These are phyloP conservation scores for Hemichromis elongatus DNA, from an alignment of 2,113 vertebrate genomes.

Conservation along the genomic window DNA sequence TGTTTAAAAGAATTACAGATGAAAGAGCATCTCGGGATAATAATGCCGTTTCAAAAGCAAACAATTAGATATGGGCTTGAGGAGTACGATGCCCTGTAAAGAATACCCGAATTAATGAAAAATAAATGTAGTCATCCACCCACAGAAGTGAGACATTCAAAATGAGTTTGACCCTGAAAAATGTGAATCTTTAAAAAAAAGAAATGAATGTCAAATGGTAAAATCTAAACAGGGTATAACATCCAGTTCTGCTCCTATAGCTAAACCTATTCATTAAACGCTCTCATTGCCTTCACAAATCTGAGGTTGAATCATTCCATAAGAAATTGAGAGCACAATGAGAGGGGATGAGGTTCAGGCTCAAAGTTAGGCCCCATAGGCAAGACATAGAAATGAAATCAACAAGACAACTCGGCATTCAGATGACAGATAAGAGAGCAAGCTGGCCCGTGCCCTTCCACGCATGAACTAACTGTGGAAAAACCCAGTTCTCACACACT, in stretches of 20 bases:
- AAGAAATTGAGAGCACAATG: slow-evolving; percentile 18
- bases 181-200: background rate
- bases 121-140: background rate
- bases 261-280: background rate
- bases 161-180: background rate
- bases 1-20: slow-evolving; percentile 34
- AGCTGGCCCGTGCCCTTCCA: slow-evolving; percentile 43
- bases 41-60: background rate
- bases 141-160: background rate
- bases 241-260: background rate
- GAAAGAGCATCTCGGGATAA: background rate
- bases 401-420: slow-evolving; percentile 43
- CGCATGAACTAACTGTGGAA: background rate
- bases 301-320: background rate
- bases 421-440: slow-evolving; percentile 46
- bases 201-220: background rate
- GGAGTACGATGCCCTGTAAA: background rate
- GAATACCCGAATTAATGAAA: background rate
- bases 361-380: slow-evolving; percentile 46
- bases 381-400: slow-evolving; percentile 54
- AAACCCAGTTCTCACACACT: slow-evolving; percentile 9
- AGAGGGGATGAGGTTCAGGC: slow-evolving; percentile 18
- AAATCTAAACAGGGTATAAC: background rate
- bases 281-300: background rate
- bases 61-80: background rate